These are phyloP conservation scores for Chrysodeixis includens DNA, from an alignment of 2,888 invertebrate genomes.

Conservation along the genomic window DNA sequence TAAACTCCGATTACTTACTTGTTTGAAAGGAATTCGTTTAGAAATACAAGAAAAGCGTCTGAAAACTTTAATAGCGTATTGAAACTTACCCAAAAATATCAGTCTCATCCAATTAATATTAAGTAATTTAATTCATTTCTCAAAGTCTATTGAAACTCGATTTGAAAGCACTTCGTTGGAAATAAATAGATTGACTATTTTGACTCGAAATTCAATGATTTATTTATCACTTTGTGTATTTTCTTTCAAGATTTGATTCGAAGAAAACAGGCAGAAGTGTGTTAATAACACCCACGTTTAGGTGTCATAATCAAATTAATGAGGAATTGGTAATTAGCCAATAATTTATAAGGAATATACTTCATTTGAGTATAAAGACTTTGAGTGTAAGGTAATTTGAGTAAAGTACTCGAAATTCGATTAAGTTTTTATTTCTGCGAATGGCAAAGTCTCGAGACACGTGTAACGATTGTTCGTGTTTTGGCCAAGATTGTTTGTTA, in stretches of 20 bases:
- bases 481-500: too few species aligned
- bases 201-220: background rate
- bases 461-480: too few species aligned
- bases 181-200: constrained; percentile 4
- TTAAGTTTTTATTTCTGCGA: too few species aligned
- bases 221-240: background rate
- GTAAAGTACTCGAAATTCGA: too few species aligned
- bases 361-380: too few species aligned
- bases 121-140: constrained; percentile 2
- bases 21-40: background rate
- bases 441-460: too few species aligned
- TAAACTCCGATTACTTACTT: background rate
- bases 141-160: background rate
- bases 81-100: constrained; percentile 1
- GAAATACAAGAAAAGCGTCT: constrained; percentile 2
- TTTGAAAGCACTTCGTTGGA: background rate
- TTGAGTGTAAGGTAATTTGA: too few species aligned
- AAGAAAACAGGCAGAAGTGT: background rate
- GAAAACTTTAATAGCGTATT: background rate
- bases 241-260: background rate
- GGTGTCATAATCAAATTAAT: too few species aligned
- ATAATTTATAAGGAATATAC: background rate
- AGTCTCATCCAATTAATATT: background rate
- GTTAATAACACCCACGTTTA: background rate
- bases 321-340: background rate